phyloP scores from a whole-genome alignment of 1,140 invertebrate species.

The Bombus pascuorum region DNA sequence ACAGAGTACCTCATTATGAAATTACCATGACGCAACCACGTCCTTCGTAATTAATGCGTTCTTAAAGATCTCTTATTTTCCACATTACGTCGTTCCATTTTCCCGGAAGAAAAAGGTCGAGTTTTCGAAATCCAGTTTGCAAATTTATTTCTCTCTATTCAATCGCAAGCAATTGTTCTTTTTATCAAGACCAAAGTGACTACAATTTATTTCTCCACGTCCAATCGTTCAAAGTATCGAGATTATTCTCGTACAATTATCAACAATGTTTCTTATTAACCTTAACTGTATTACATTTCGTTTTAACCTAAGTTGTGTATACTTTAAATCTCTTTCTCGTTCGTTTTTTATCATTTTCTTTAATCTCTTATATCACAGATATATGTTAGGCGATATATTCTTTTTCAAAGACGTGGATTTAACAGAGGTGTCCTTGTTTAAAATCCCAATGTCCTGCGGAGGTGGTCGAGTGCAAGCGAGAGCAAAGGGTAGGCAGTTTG shows the following conservation, averaged over 20 bases:
- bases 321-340: too few relatives aligned
- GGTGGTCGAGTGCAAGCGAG: slow-evolving; percentile 26
- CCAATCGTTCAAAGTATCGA: too few relatives aligned
- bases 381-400: background rate
- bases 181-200: accelerated
- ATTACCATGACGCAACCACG: background rate
- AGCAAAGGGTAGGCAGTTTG: slow-evolving; percentile 20
- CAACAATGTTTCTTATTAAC: background rate
- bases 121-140: background rate
- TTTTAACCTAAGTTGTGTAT: background rate
- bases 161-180: too few relatives aligned
- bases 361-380: background rate
- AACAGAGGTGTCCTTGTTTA: slow-evolving; percentile 22
- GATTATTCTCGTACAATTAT: too few relatives aligned
- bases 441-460: slow-evolving; percentile 36
- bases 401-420: background rate
- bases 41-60: background rate
- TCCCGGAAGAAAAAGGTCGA: background rate
- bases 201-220: too few relatives aligned
- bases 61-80: background rate
- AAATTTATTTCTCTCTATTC: background rate
- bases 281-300: background rate
- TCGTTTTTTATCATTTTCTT: too few relatives aligned
- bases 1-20: background rate
- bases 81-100: background rate